Evolutionary conservation across 2,888 invertebrate species (phyloP).

Genomic region (Abscondita cerata): DNA sequence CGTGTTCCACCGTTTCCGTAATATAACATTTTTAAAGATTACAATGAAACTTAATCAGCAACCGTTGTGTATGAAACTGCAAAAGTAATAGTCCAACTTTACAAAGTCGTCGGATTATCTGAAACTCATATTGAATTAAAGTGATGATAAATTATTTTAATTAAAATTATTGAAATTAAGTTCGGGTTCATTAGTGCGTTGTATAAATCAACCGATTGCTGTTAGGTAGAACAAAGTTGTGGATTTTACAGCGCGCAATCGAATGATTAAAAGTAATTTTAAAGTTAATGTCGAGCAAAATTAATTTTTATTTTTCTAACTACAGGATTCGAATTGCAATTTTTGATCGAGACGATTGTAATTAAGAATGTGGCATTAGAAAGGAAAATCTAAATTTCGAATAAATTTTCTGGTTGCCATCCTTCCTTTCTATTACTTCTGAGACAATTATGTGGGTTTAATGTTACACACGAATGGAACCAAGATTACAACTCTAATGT

Average conservation of each 20-base stretch:
- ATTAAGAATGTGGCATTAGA: background rate
- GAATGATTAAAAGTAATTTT: conserved; percentile 18
- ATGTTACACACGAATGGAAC: conserved; percentile 33
- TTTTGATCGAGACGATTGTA: too few relatives aligned
- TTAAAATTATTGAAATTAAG: conserved; percentile 53
- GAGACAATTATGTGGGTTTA: conserved; percentile 32
- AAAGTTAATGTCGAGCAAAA: conserved; percentile 7
- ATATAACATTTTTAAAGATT: conserved; percentile 6
- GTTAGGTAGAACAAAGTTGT: conserved; percentile 41
- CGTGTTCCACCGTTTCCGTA: background rate
- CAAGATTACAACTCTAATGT: conserved; percentile 35
- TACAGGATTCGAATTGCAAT: background rate
- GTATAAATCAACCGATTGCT: conserved; percentile 45
- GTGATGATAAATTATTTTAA: conserved; percentile 51
- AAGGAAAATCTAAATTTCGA: conserved; percentile 15
- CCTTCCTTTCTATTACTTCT: conserved; percentile 15
- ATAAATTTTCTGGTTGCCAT: conserved; percentile 15
- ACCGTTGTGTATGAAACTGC: background rate
- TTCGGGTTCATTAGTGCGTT: conserved; percentile 47
- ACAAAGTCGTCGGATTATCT: conserved; percentile 26
- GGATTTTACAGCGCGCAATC: conserved; percentile 16
- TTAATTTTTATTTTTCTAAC: background rate
- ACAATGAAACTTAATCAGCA: too few relatives aligned
- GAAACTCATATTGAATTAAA: conserved; percentile 28
- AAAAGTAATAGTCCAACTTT: conserved; percentile 27